These are phyloP conservation scores for Phyllopteryx taeniolatus DNA, from an alignment of 2,113 vertebrate genomes.

Conservation along the genomic window DNA sequence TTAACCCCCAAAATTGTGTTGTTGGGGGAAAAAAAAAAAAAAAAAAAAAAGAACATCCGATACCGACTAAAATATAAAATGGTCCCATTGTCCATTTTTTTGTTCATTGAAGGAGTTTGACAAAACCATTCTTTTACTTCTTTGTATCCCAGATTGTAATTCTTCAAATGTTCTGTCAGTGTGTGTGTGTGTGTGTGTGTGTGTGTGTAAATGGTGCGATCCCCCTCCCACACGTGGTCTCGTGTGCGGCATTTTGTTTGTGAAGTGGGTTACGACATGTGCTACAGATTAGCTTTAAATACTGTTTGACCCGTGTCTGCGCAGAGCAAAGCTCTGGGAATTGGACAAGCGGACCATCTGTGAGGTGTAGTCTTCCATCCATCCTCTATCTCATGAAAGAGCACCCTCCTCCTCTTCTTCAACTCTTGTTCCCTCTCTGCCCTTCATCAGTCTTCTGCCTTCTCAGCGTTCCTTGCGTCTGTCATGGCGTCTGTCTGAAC, in stretches of 20 bases:
- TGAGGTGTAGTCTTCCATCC: slow-evolving; percentile 36
- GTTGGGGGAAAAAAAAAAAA: background rate
- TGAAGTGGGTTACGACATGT: slow-evolving; percentile 27
- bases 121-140: background rate
- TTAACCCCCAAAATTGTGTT: background rate
- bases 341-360: slow-evolving; percentile 64
- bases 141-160: background rate
- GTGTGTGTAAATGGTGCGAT: background rate
- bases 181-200: slow-evolving; percentile 3
- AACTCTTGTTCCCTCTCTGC: slow-evolving; percentile 24
- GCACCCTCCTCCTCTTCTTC: slow-evolving; percentile 20
- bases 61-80: background rate
- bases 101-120: background rate
- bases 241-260: slow-evolving; percentile 11
- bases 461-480: slow-evolving; percentile 53
- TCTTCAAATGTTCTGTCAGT: slow-evolving; percentile 2
- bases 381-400: slow-evolving; percentile 35
- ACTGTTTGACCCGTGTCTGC: slow-evolving; percentile 36
- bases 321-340: slow-evolving; percentile 54
- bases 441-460: slow-evolving; percentile 33
- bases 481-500: slow-evolving; percentile 61
- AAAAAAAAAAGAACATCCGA: background rate
- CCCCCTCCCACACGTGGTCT: background rate
- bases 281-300: slow-evolving; percentile 50
- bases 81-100: background rate